A percentile compares a stretch with the other conserved stretches of the same genome.
Conservation (phyloP, 37 sponge, comb jelly and placozoan species). For the Dysidea cf. avara region DNA sequence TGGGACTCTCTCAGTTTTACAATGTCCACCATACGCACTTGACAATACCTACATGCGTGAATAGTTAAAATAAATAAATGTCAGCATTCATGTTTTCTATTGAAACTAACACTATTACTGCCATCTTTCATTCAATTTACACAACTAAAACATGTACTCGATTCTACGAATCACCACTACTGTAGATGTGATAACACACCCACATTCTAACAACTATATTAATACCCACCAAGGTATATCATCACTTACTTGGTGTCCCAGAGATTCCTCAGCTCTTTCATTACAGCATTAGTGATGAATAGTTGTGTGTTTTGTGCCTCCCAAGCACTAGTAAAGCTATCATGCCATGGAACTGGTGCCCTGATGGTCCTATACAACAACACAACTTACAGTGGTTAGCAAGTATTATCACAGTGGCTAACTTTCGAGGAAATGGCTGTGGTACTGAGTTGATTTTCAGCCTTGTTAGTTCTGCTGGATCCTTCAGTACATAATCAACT, state of each 20-base stretch:
- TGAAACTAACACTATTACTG: no score
- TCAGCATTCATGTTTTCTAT: no score
- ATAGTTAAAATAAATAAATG: no score
- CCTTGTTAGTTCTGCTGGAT: slow-evolving; percentile 66
- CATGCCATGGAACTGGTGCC: slow-evolving; percentile 91
- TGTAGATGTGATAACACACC: no score
- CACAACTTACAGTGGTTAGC: neutral
- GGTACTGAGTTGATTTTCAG: slow-evolving; percentile 74
- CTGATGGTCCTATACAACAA: slow-evolving; percentile 39
- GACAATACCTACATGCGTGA: slow-evolving; percentile 42
- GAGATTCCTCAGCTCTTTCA: slow-evolving; percentile 66
- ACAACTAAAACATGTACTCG: no score
- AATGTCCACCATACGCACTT: slow-evolving; percentile 48
- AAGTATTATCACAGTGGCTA: neutral
- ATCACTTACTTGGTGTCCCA: slow-evolving; percentile 86
- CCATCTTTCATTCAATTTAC: no score
- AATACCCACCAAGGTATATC: no score
- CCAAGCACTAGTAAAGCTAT: slow-evolving; percentile 4
- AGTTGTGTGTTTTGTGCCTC: slow-evolving; percentile 57
- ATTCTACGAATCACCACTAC: no score
- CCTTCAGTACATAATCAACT: slow-evolving; percentile 89
- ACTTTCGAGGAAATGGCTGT: slow-evolving; percentile 20
- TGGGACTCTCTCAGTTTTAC: slow-evolving; percentile 30
- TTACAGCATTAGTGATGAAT: slow-evolving; percentile 71
- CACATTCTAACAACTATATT: no score